Percentiles rank a stretch among this genome's conserved stretches.
Evolutionary conservation across 2,888 invertebrate species (phyloP).

Genomic region (Odiellus spinosus): DNA sequence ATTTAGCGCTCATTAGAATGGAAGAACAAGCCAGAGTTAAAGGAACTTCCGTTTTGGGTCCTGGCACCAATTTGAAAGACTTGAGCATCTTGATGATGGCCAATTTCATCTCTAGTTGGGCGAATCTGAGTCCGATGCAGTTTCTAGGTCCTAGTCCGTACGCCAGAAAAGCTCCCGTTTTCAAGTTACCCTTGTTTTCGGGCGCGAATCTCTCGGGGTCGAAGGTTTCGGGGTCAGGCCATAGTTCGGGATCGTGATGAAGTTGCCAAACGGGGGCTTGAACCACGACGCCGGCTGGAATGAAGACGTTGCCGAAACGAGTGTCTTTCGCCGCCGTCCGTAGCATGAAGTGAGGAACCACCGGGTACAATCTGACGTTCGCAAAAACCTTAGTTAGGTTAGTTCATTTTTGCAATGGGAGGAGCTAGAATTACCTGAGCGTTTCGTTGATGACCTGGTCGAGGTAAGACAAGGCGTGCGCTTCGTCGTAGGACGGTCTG

Average conservation of each 20-base stretch:
- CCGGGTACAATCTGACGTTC: slow-evolving; percentile 14
- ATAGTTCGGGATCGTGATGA: slow-evolving; percentile 21
- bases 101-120: slow-evolving; percentile 18
- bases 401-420: no score
- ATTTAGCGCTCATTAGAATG: slow-evolving; percentile 15
- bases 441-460: slow-evolving; percentile 14
- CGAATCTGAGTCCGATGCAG: slow-evolving; percentile 19
- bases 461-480: slow-evolving; percentile 6
- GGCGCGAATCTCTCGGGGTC: slow-evolving; percentile 21
- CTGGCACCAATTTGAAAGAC: slow-evolving; percentile 10
- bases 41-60: slow-evolving; percentile 14
- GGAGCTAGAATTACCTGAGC: slow-evolving; percentile 1
- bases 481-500: background rate
- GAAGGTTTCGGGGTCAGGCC: slow-evolving; percentile 22
- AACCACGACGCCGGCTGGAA: slow-evolving; percentile 20
- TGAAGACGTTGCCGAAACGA: slow-evolving; percentile 10
- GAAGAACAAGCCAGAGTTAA: slow-evolving; percentile 11
- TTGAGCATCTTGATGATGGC: slow-evolving; percentile 11
- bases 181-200: slow-evolving; percentile 9
- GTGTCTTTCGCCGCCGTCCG: slow-evolving; percentile 10
- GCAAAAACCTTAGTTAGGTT: no score
- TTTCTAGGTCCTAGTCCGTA: slow-evolving; percentile 19
- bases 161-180: slow-evolving; percentile 13
- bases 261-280: slow-evolving; percentile 21
- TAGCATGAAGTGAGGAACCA: slow-evolving; percentile 16